Evolutionary conservation across 2,797 vertebrate genomes (phyloP).

Genomic region (Ara ararauna): DNA sequence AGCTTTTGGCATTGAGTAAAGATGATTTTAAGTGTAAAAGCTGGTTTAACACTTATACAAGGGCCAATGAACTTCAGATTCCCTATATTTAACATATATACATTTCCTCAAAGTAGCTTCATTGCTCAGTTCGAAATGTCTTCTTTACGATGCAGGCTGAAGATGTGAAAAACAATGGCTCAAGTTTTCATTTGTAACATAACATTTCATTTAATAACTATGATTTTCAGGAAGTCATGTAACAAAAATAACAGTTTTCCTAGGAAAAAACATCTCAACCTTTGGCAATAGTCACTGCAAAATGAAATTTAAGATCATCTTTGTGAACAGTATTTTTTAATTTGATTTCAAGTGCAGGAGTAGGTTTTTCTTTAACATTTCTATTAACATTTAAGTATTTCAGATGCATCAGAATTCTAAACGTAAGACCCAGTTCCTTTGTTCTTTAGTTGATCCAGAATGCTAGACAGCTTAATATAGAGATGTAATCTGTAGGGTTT

Average conservation of each 20-base stretch:
- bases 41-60: neutral
- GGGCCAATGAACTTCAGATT: neutral
- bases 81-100: neutral
- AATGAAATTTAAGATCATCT: neutral
- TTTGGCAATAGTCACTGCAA: neutral
- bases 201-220: neutral
- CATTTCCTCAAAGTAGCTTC: neutral
- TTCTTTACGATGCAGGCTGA: neutral
- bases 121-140: neutral
- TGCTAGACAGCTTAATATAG: neutral
- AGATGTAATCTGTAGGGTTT: neutral
- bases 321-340: neutral
- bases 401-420: neutral
- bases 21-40: neutral
- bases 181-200: neutral
- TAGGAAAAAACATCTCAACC: neutral
- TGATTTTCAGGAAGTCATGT: neutral
- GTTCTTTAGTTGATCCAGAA: neutral
- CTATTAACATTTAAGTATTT: neutral
- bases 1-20: neutral
- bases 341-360: neutral
- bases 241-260: neutral
- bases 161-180: neutral
- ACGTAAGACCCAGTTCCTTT: slow-evolving; percentile 10
- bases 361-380: neutral